Evolutionary conservation across 1,140 invertebrate species (phyloP).

Genomic region (Capitella teleta): DNA sequence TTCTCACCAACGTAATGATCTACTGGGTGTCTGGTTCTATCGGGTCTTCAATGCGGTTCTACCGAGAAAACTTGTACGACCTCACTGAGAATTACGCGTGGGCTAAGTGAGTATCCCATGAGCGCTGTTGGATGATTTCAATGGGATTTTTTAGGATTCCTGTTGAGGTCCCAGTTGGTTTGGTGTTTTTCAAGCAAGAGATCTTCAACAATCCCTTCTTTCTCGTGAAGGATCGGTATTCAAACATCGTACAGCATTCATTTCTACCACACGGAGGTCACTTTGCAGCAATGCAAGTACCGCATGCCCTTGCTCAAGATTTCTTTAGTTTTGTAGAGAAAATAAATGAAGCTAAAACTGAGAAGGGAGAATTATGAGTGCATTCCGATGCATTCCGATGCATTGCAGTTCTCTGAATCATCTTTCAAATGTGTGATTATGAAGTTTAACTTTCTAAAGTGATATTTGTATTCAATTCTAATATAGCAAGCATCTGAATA

Average conservation of each 20-base stretch:
- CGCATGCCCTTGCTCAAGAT: conserved; percentile 9
- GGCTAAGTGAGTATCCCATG: conserved; percentile 36
- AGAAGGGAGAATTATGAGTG: too few species aligned
- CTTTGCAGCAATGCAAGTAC: conserved; percentile 65
- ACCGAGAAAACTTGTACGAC: conserved; percentile 53
- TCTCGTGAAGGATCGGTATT: conserved; percentile 24
- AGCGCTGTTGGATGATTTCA: neutral
- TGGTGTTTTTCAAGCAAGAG: conserved; percentile 40
- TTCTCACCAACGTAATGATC: conserved; percentile 79
- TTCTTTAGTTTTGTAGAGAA: conserved; percentile 12
- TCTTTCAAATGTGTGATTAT: too few species aligned
- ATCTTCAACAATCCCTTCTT: conserved; percentile 21
- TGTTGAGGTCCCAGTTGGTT: conserved; percentile 35
- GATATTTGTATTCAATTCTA: too few species aligned
- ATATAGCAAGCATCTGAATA: too few species aligned
- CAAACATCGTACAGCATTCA: conserved; percentile 34
- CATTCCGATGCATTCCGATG: too few species aligned
- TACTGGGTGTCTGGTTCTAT: conserved; percentile 71
- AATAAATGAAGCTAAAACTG: too few species aligned
- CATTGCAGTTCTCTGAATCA: too few species aligned
- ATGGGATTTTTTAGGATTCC: conserved; percentile 21
- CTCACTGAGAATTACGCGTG: conserved; percentile 38
- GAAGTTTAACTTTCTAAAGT: too few species aligned
- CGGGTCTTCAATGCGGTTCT: conserved; percentile 63
- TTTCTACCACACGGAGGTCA: conserved; percentile 56